phyloP scores from a whole-genome alignment of 2,888 invertebrate species.

The Temnothorax unifasciatus region DNA sequence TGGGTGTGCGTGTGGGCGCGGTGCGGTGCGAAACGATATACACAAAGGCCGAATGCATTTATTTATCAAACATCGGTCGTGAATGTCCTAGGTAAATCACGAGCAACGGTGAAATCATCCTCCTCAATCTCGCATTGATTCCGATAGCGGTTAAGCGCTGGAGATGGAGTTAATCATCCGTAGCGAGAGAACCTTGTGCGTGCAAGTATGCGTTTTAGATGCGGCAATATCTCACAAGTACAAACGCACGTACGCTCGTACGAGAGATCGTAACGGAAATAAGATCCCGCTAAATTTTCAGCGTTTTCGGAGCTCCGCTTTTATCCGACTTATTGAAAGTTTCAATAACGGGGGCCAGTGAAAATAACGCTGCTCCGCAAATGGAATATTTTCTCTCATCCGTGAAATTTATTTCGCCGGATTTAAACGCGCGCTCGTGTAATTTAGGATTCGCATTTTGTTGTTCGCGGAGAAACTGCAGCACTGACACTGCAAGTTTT shows the following conservation, averaged over 20 bases:
- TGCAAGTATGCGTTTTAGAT: background rate
- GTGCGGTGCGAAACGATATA: background rate
- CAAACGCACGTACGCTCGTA: background rate
- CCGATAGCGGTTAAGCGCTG: background rate
- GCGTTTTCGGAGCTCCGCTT: background rate
- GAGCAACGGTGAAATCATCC: background rate
- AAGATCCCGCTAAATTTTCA: background rate
- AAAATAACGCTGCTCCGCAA: slow-evolving; percentile 24
- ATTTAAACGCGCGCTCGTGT: background rate
- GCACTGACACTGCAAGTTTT: slow-evolving; percentile 1
- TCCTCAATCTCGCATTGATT: background rate
- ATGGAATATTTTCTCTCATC: background rate
- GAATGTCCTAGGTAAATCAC: slow-evolving; percentile 11
- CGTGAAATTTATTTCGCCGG: slow-evolving; percentile 7
- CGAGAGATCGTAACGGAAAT: slow-evolving; percentile 9
- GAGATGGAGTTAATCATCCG: slow-evolving; percentile 18
- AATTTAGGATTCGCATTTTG: background rate
- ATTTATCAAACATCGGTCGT: background rate
- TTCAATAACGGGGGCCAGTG: slow-evolving; percentile 9
- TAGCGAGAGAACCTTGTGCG: background rate
- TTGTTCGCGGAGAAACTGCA: background rate
- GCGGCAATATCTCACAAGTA: background rate
- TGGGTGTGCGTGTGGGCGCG: background rate
- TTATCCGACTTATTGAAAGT: slow-evolving; percentile 18
- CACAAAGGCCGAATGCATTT: background rate